These are phyloP conservation scores for Eurytoma adleriae DNA, from an alignment of 2,888 invertebrate species.

Conservation along the genomic window DNA sequence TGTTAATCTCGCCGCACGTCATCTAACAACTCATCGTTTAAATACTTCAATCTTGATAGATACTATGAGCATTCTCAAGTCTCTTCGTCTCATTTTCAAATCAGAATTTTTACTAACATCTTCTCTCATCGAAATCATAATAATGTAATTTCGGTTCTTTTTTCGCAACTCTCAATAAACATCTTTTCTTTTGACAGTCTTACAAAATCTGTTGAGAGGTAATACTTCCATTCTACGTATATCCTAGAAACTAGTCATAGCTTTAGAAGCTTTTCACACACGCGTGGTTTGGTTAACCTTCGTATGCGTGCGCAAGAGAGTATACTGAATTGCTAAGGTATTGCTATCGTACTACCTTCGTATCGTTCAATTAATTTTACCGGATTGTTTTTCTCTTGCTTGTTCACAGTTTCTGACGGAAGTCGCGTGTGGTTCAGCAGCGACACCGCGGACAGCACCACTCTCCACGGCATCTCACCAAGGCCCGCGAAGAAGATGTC, in stretches of 20 bases:
- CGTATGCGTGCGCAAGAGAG: conserved; percentile 45
- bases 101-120: conserved; percentile 45
- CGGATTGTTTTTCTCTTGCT: not conserved
- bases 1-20: conserved; percentile 59
- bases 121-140: conserved; percentile 47
- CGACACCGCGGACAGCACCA: conserved; percentile 71
- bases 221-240: conserved; percentile 63
- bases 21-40: conserved; percentile 40
- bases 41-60: conserved; percentile 50
- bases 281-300: conserved; percentile 55
- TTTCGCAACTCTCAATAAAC: conserved; percentile 44
- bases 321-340: conserved; percentile 49
- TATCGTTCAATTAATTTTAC: not conserved
- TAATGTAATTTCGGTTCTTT: conserved; percentile 14
- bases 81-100: conserved; percentile 11
- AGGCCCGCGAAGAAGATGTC: conserved; percentile 84
- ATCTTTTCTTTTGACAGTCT: conserved; percentile 68
- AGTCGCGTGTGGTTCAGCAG: conserved; percentile 79
- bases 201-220: conserved; percentile 72
- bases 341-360: conserved; percentile 30
- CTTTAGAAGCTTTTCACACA: conserved; percentile 55
- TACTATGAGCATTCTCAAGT: not conserved
- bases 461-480: conserved; percentile 80
- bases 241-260: conserved; percentile 57
- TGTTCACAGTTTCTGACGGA: conserved; percentile 71